Evolutionary conservation across 2,888 invertebrate genomes (phyloP).

Genomic region (Myopa testacea): DNA sequence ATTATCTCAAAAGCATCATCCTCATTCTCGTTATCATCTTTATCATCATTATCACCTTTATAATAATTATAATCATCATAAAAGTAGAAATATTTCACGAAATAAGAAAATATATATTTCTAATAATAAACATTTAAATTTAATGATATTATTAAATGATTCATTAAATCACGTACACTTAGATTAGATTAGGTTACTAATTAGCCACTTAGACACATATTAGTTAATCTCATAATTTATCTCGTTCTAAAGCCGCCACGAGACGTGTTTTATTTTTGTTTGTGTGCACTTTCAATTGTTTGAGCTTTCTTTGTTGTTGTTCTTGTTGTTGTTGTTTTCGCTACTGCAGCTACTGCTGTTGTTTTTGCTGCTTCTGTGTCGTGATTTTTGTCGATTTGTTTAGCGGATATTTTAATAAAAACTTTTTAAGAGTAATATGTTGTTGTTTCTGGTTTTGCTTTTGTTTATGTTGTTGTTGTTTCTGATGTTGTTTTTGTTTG

Average conservation of each 20-base stretch:
- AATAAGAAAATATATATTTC: too few species aligned
- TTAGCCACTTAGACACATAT: too few species aligned
- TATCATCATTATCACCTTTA: not conserved
- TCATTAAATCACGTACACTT: not conserved
- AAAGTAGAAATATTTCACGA: too few species aligned
- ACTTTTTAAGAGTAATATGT: not conserved
- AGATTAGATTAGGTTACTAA: too few species aligned
- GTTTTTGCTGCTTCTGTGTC: not conserved
- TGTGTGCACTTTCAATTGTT: not conserved
- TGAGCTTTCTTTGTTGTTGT: not conserved
- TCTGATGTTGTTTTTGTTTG: not conserved
- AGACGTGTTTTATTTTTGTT: not conserved
- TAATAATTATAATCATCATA: too few species aligned
- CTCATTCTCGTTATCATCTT: too few species aligned
- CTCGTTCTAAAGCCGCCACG: not conserved
- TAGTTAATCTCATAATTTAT: not conserved
- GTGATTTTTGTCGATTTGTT: not conserved
- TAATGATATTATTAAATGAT: not conserved
- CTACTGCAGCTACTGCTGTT: not conserved
- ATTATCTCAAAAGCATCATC: not conserved
- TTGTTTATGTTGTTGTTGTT: not conserved
- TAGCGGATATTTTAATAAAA: conserved; percentile 29
- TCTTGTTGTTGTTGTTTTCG: not conserved
- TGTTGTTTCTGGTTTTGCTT: not conserved
- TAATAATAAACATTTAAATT: too few species aligned